Percentiles rank a stretch among this genome's conserved stretches.
Conservation (phyloP, 2,888 invertebrate species). For the Frankliniella fusca region DNA sequence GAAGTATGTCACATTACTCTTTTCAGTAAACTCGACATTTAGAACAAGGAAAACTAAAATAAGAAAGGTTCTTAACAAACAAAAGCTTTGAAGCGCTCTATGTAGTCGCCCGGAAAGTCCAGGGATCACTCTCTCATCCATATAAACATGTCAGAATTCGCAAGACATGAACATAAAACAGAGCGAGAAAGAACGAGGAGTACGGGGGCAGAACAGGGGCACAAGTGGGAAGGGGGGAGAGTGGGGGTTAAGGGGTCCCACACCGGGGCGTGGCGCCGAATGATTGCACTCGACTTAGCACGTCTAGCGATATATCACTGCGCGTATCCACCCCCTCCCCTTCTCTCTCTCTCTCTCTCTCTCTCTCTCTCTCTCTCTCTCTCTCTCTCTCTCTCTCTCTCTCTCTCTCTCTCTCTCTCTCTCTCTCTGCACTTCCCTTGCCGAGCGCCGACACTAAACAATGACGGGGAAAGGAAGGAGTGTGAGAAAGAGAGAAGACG, state of each 20-base stretch:
- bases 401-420: too few relatives aligned
- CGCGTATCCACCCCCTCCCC: neutral
- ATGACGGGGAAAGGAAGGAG: neutral
- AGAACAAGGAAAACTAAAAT: too few relatives aligned
- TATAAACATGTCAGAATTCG: neutral
- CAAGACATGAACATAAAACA: slow-evolving; percentile 10
- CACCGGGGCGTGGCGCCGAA: neutral
- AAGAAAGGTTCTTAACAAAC: too few relatives aligned
- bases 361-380: neutral
- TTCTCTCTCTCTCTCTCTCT: neutral
- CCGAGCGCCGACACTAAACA: too few relatives aligned
- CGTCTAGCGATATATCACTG: slow-evolving; percentile 7
- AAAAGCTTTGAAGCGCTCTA: too few relatives aligned
- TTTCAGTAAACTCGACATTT: too few relatives aligned
- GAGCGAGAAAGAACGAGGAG: neutral
- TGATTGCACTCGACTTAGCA: slow-evolving; percentile 26
- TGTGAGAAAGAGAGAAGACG: neutral
- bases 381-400: too few relatives aligned
- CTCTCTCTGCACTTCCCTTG: too few relatives aligned
- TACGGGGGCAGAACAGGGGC: neutral
- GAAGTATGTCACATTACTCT: too few relatives aligned
- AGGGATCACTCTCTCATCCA: neutral
- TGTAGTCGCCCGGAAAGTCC: neutral
- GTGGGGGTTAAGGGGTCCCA: slow-evolving; percentile 6
- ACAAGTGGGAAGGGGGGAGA: neutral